These are phyloP conservation scores for Coendou prehensilis DNA, from an alignment of 2,797 vertebrate genomes.

Conservation along the genomic window DNA sequence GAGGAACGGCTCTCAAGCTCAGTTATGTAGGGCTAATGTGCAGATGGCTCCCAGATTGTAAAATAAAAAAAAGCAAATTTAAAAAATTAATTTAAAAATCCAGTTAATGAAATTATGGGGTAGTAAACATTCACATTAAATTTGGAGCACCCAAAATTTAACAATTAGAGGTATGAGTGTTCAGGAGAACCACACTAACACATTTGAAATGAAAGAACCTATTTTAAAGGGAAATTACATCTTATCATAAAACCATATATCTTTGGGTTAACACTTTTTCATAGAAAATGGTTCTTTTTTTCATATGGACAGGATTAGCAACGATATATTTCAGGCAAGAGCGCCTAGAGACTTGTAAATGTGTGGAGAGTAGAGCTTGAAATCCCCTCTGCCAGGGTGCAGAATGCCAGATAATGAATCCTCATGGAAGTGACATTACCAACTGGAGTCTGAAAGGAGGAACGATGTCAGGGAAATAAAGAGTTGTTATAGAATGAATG, in stretches of 20 bases:
- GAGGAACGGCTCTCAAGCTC: neutral
- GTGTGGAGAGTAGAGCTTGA: neutral
- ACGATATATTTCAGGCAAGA: slow-evolving; percentile 47
- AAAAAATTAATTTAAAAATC: neutral
- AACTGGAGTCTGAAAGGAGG: slow-evolving; percentile 65
- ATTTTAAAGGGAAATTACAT: neutral
- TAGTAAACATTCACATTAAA: neutral
- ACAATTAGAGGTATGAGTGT: neutral
- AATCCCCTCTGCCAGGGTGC: neutral
- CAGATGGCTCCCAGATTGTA: neutral
- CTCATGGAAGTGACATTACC: slow-evolving; percentile 13
- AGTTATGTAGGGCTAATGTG: neutral
- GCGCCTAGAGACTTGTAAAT: slow-evolving; percentile 34
- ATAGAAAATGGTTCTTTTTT: neutral
- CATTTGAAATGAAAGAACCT: slow-evolving; percentile 46
- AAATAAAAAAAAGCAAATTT: neutral
- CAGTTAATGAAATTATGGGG: neutral
- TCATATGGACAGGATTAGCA: neutral
- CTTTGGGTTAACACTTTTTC: slow-evolving; percentile 38
- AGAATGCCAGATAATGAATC: slow-evolving; percentile 59
- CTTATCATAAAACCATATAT: neutral
- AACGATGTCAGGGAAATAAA: slow-evolving; percentile 51
- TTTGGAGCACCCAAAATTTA: neutral
- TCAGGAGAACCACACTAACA: neutral
- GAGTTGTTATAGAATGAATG: neutral